A percentile compares a stretch with the other conserved stretches of the same genome.
Conservation (phyloP, 2,797 vertebrate species). For the Enteromius thamalakanensis region DNA sequence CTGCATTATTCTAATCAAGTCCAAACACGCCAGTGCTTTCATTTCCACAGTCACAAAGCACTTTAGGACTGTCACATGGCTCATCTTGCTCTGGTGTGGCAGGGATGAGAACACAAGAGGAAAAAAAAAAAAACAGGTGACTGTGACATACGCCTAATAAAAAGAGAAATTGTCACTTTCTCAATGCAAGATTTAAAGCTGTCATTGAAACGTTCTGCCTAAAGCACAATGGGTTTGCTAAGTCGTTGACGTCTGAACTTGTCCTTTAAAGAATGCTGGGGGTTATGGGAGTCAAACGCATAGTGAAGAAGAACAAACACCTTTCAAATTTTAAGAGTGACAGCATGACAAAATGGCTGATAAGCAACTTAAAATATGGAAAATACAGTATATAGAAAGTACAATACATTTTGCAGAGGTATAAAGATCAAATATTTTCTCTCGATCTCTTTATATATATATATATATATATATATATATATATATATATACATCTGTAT, state of each 20-base stretch:
- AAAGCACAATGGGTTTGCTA: constrained; percentile 73
- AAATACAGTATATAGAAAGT: background rate
- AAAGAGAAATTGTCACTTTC: constrained; percentile 54
- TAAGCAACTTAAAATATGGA: background rate
- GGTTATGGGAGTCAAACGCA: constrained; percentile 43
- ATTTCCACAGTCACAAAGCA: constrained; percentile 62
- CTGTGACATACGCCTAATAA: constrained; percentile 42
- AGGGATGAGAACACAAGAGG: constrained; percentile 18
- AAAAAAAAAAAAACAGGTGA: constrained; percentile 6
- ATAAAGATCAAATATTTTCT: background rate
- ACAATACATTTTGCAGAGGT: background rate
- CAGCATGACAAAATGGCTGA: constrained; percentile 10
- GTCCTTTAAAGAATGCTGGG: constrained; percentile 63
- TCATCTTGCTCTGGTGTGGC: constrained; percentile 35
- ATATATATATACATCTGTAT: background rate
- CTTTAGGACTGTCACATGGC: constrained; percentile 53
- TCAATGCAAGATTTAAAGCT: constrained; percentile 65
- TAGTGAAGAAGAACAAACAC: constrained; percentile 22
- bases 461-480: no score
- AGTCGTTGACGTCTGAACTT: constrained; percentile 49
- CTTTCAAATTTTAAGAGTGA: constrained; percentile 13
- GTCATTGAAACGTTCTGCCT: constrained; percentile 63
- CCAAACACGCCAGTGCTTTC: constrained; percentile 65
- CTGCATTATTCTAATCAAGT: constrained; percentile 70
- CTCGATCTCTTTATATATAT: no score